These are phyloP conservation scores for Formica selysi DNA, from an alignment of 1,140 invertebrate species.

Conservation along the genomic window DNA sequence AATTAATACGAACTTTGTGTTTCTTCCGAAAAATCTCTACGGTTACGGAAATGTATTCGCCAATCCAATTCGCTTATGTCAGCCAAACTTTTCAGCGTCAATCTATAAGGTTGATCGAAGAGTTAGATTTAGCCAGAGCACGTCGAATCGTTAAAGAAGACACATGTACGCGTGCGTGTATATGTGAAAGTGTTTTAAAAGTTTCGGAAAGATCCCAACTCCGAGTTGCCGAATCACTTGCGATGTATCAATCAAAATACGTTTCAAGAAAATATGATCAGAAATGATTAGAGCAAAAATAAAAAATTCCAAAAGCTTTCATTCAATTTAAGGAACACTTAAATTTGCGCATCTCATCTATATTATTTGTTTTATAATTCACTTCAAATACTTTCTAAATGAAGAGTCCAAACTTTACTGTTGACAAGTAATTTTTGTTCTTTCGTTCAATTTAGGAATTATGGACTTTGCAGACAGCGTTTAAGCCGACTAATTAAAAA, in stretches of 20 bases:
- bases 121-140: slow-evolving; percentile 4
- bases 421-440: not conserved
- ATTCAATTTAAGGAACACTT: not conserved
- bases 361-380: not conserved
- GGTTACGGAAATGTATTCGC: slow-evolving; percentile 14
- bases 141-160: not conserved
- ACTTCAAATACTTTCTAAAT: not conserved
- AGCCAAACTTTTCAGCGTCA: not conserved
- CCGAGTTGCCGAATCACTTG: not conserved
- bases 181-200: slow-evolving; percentile 15
- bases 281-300: not conserved
- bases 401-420: not conserved
- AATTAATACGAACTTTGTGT: slow-evolving; percentile 7
- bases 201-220: slow-evolving; percentile 6
- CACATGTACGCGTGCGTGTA: not conserved
- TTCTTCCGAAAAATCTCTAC: not conserved
- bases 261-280: not conserved
- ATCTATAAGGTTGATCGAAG: slow-evolving; percentile 10
- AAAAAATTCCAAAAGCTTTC: not conserved
- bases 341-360: not conserved
- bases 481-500: not conserved
- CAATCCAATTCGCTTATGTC: slow-evolving; percentile 28
- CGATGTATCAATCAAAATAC: not conserved
- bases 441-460: not conserved
- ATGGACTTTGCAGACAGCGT: not conserved